These are phyloP conservation scores for Brachypteracias leptosomus DNA, from an alignment of 2,113 vertebrate genomes.

Conservation along the genomic window DNA sequence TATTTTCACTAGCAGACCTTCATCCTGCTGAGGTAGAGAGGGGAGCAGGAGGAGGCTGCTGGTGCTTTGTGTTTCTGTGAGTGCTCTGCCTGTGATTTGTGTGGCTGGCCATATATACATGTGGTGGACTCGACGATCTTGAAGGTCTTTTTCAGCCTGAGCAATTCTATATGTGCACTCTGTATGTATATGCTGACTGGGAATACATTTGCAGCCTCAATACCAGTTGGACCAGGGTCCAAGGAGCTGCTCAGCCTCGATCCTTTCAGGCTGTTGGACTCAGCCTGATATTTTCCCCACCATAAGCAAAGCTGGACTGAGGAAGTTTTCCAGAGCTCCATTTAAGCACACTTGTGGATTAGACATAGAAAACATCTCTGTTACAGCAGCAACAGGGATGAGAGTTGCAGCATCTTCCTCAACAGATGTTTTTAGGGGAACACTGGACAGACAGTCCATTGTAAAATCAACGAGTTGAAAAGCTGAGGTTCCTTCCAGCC, in stretches of 20 bases:
- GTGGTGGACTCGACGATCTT: too few species aligned
- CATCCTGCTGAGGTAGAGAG: background rate
- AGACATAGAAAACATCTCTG: background rate
- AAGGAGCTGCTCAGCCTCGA: background rate
- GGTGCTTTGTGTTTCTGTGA: background rate
- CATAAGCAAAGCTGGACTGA: background rate
- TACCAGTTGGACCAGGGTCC: background rate
- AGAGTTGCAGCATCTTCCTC: background rate
- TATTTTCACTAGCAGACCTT: background rate
- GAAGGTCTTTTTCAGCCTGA: too few species aligned
- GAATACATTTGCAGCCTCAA: background rate
- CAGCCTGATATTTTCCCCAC: background rate
- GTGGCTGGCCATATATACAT: fast-evolving
- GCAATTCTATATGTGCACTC: fast-evolving
- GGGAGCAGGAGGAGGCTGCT: background rate
- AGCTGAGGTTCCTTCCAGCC: background rate
- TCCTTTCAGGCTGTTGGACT: background rate
- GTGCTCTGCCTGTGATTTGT: background rate
- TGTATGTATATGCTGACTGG: fast-evolving
- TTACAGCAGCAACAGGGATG: background rate
- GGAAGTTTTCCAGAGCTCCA: background rate
- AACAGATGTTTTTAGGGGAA: background rate
- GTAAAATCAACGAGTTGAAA: background rate
- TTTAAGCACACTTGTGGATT: background rate
- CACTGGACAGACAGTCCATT: background rate